Evolutionary conservation across 2,888 invertebrate genomes (phyloP), one percentile per base, ranked within the genome.

Genomic region (Unio pictorum): DNA sequence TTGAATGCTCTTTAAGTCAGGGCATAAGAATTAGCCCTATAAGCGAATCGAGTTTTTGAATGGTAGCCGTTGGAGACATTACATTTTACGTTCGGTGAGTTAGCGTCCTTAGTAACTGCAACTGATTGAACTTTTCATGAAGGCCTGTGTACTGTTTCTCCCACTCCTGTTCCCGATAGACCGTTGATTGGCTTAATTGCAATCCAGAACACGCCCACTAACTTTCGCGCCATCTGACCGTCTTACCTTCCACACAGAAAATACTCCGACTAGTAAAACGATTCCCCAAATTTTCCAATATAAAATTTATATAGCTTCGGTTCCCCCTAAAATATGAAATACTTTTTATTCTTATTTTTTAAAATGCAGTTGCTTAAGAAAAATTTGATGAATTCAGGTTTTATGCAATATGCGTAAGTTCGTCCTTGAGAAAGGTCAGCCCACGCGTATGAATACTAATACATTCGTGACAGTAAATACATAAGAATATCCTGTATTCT

Each of bases 361-460:
- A 8, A 20, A 34, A 34, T 34, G 58, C 26, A 8, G 34, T 20
- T 15, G 61, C 34, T 28, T 23, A 2, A 61, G 18, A 18, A 28
- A 23, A 26, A 28, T 26, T 23, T 7, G 20, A 61, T 26, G 18
- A 45, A 45, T 11, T 45, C 8, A 28, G 34, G 66, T 60, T 45
- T 45, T 45, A 11, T 11, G 45, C 45, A 15, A 45, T 45, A 68
- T 74, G 74, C 75, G 76, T 78, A 78, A 77, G 64, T 74, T 72
- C 74, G 80, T 75, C 80, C 80, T 80, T 78, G 78, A 69, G 61
- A 61, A 62, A 64, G 69, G 67, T 65, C 66, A 60, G 64, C n/a
- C 61, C 66, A 26, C 71, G 81, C 78, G 81, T 64, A 81, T 58
- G 72, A 71, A 81, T 81, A 76, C 72, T 72, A 67, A 77, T 77